Evolutionary conservation across 2,113 vertebrate species (phyloP).

Genomic region (Agapornis roseicollis): DNA sequence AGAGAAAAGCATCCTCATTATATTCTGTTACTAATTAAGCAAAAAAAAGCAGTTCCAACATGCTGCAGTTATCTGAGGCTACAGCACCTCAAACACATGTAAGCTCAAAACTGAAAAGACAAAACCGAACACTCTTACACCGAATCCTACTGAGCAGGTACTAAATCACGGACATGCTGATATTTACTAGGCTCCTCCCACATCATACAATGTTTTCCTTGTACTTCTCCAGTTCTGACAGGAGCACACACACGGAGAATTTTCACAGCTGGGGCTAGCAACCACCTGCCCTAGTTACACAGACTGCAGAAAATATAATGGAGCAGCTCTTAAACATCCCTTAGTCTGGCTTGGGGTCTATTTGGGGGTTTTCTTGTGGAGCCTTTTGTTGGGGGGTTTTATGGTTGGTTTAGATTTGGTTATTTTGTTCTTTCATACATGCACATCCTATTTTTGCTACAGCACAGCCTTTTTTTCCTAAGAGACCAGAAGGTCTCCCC

Average conservation of each 20-base stretch:
- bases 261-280: not conserved
- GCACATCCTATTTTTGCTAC: not conserved
- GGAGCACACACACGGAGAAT: not conserved
- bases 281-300: not conserved
- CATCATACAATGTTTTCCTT: not conserved
- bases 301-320: not conserved
- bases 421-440: not conserved
- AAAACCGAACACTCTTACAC: not conserved
- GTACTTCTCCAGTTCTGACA: not conserved
- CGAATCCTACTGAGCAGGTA: not conserved
- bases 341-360: not conserved
- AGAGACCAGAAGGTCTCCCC: not conserved
- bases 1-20: not conserved
- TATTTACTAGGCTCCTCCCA: not conserved
- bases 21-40: not conserved
- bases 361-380: not conserved
- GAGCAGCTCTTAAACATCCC: not conserved
- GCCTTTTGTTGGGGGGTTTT: not conserved
- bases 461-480: not conserved
- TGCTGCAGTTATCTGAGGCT: not conserved
- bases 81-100: not conserved
- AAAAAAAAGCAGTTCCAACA: not conserved
- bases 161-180: not conserved
- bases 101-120: not conserved
- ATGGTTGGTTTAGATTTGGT: not conserved